These are phyloP conservation scores for Aplocera efformata DNA, from an alignment of 2,888 invertebrate genomes.

Conservation along the genomic window DNA sequence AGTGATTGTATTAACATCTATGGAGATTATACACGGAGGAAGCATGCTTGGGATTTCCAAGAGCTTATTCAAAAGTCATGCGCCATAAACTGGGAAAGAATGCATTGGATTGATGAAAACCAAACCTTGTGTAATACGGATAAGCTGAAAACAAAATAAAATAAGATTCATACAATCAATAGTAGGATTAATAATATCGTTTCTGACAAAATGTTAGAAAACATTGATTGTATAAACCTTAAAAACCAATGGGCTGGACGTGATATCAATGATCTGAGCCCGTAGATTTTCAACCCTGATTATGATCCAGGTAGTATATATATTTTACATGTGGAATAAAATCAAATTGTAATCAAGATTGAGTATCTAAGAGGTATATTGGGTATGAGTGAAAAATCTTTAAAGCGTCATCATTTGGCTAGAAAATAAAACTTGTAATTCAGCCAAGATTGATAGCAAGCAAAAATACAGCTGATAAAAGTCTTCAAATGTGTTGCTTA, in stretches of 20 bases:
- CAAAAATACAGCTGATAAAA: slow-evolving; percentile 64
- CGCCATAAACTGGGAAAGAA: slow-evolving; percentile 33
- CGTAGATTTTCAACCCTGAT: neutral
- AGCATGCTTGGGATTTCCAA: slow-evolving; percentile 57
- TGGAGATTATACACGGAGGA: slow-evolving; percentile 49
- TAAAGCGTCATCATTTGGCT: slow-evolving; percentile 52
- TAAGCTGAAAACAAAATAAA: slow-evolving; percentile 50
- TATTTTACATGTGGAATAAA: too few species aligned
- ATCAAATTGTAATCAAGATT: slow-evolving; percentile 21
- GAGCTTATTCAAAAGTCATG: slow-evolving; percentile 42
- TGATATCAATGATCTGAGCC: slow-evolving; percentile 2
- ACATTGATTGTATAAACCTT: slow-evolving; percentile 43
- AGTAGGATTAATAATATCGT: neutral
- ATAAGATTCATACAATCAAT: slow-evolving; percentile 44
- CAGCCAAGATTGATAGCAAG: slow-evolving; percentile 52
- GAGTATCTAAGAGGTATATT: slow-evolving; percentile 3
- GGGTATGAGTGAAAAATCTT: slow-evolving; percentile 35
- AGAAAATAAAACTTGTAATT: slow-evolving; percentile 39
- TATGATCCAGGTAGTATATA: slow-evolving; percentile 1
- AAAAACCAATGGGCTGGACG: slow-evolving; percentile 5
- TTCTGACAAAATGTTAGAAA: slow-evolving; percentile 3
- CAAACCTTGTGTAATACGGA: slow-evolving; percentile 34
- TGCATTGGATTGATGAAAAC: slow-evolving; percentile 30
- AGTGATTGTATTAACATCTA: slow-evolving; percentile 54
- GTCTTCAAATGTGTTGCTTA: slow-evolving; percentile 57